Percentiles rank a stretch among this genome's conserved stretches.
Evolutionary conservation across 2,888 invertebrate species (phyloP).

Genomic region (Mayetiola destructor): DNA sequence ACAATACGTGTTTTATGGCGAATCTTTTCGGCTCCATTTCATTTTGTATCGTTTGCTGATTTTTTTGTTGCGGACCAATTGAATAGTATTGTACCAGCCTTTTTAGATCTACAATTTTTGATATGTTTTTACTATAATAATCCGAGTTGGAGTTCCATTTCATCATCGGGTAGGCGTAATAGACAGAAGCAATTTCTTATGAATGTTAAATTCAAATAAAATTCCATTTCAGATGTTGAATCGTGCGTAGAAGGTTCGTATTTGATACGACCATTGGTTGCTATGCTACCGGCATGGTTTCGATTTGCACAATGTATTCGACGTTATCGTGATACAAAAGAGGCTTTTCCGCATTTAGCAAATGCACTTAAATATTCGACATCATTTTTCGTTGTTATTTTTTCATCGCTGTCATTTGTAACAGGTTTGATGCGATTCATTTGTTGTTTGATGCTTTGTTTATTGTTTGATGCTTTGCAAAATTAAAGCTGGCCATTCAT

Average conservation of each 20-base stretch:
- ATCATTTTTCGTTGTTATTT: slow-evolving; percentile 71
- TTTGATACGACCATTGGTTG: slow-evolving; percentile 47
- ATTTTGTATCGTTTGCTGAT: slow-evolving; percentile 66
- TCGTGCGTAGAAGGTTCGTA: slow-evolving; percentile 38
- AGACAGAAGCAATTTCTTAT: not conserved
- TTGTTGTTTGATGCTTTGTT: not conserved
- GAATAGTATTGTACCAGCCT: slow-evolving; percentile 59
- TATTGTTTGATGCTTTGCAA: not conserved
- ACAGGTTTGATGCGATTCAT: not conserved
- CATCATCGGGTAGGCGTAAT: not conserved
- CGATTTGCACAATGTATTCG: slow-evolving; percentile 74
- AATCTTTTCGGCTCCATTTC: slow-evolving; percentile 58
- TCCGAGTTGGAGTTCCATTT: slow-evolving; percentile 38
- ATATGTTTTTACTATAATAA: slow-evolving; percentile 58
- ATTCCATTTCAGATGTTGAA: slow-evolving; percentile 32
- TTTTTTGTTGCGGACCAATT: slow-evolving; percentile 79
- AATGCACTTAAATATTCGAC: slow-evolving; percentile 85
- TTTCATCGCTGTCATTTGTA: slow-evolving; percentile 34
- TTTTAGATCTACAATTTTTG: slow-evolving; percentile 66
- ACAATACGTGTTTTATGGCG: slow-evolving; percentile 42
- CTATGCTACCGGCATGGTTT: slow-evolving; percentile 70
- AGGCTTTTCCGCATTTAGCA: slow-evolving; percentile 65
- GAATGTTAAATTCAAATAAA: not conserved
- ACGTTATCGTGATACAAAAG: slow-evolving; percentile 64
- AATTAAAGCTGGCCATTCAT: not conserved